phyloP scores from a whole-genome alignment of 2,888 invertebrate genomes.

The Philhelius pedissequus region DNA sequence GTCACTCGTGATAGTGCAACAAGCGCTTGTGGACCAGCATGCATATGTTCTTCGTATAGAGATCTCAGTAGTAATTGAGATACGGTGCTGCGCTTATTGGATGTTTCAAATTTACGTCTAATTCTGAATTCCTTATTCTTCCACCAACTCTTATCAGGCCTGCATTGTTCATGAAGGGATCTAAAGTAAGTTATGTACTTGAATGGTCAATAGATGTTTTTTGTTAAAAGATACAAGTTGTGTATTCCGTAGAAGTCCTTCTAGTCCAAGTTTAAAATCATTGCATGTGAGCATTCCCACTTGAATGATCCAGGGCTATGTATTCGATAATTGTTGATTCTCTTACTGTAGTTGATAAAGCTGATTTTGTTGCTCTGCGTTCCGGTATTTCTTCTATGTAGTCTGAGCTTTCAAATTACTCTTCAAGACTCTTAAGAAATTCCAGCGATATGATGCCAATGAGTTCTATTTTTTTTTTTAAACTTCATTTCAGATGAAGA shows the following conservation, averaged over 20 bases:
- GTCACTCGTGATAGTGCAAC: background rate
- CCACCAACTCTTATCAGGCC: no score
- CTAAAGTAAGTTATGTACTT: background rate
- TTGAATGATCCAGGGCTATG: background rate
- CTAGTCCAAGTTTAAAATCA: background rate
- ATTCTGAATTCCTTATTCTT: background rate
- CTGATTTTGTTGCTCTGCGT: background rate
- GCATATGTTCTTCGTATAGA: background rate
- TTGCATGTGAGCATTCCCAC: background rate
- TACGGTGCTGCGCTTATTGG: background rate
- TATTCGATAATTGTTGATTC: background rate
- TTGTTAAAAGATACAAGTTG: background rate
- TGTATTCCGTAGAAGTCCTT: background rate
- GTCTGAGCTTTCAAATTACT: background rate
- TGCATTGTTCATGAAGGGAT: background rate
- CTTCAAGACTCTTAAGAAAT: background rate
- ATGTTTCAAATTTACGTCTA: background rate
- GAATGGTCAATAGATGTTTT: background rate
- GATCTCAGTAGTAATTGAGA: background rate
- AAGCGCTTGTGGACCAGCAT: background rate
- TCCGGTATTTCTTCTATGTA: no score
- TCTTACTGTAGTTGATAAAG: background rate
- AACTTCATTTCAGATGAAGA: no score
- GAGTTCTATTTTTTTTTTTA: no score
- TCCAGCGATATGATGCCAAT: no score